Percentiles rank a stretch among this genome's conserved stretches.
Evolutionary conservation across 2,888 invertebrate genomes (phyloP).

Genomic region (Eristalis pertinax): DNA sequence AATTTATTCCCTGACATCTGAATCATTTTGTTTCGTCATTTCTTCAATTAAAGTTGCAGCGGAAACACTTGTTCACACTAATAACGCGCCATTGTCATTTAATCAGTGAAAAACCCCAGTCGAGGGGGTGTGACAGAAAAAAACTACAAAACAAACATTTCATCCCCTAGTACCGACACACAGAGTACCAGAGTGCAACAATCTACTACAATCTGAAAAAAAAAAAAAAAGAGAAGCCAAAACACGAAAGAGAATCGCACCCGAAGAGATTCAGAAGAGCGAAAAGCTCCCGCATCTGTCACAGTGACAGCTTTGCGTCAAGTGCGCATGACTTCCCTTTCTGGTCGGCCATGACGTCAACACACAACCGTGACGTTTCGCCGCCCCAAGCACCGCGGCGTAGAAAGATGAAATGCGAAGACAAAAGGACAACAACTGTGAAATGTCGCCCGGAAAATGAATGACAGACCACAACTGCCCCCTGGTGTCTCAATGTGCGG

Average conservation of each 20-base stretch:
- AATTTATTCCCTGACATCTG: constrained; percentile 48
- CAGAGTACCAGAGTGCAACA: not conserved
- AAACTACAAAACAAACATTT: not conserved
- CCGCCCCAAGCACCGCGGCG: not conserved
- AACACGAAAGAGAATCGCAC: not conserved
- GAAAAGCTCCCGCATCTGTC: constrained; percentile 35
- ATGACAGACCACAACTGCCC: constrained; percentile 9
- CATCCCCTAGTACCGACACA: constrained; percentile 5
- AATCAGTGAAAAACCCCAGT: constrained; percentile 4
- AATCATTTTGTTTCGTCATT: constrained; percentile 52
- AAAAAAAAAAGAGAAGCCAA: not conserved
- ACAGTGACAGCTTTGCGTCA: constrained; percentile 40
- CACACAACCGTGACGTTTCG: constrained; percentile 34
- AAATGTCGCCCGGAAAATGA: constrained; percentile 28
- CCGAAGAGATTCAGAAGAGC: not conserved
- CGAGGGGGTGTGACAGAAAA: not conserved
- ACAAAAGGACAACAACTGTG: constrained; percentile 2
- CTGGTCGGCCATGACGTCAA: constrained; percentile 28
- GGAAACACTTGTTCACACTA: constrained; percentile 68
- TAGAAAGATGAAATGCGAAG: not conserved
- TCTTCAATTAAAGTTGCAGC: constrained; percentile 58
- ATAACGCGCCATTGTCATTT: constrained; percentile 52
- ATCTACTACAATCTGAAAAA: constrained; percentile 48
- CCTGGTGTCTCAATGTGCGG: not conserved
- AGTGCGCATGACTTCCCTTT: constrained; percentile 46